Evolutionary conservation across 2,797 vertebrate species (phyloP).

Genomic region (Clarias pachynema): DNA sequence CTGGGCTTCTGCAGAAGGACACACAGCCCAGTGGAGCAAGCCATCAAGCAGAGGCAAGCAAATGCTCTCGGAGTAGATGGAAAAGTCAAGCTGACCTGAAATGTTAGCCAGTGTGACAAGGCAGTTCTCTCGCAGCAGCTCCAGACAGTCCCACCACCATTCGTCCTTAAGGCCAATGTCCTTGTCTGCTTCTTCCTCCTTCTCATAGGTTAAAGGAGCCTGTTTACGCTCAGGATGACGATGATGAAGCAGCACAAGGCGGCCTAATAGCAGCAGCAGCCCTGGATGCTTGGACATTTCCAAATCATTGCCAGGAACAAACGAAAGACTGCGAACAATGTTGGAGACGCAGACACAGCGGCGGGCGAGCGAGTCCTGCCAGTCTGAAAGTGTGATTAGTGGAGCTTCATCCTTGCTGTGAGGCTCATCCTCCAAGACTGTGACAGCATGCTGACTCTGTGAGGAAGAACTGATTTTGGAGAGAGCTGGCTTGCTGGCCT

Average conservation of each 20-base stretch:
- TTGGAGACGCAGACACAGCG: conserved; percentile 98
- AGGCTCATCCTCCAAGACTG: conserved; percentile 95
- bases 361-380: conserved; percentile 95
- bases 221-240: conserved; percentile 96
- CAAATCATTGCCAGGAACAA: conserved; percentile 95
- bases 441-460: conserved; percentile 70
- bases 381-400: conserved; percentile 88
- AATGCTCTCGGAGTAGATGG: conserved; percentile 95
- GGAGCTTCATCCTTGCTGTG: conserved; percentile 98
- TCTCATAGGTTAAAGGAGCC: conserved; percentile 94
- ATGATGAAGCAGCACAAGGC: conserved; percentile 93
- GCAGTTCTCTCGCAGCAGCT: conserved; percentile 94
- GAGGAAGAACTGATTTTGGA: conserved; percentile 22
- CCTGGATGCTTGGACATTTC: conserved; percentile 98
- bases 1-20: conserved; percentile 97
- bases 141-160: conserved; percentile 99
- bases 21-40: conserved; percentile 97
- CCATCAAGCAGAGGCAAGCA: conserved; percentile 97
- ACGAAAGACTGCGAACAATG: conserved; percentile 96
- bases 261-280: conserved; percentile 91
- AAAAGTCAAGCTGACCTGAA: conserved; percentile 97
- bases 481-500: conserved; percentile 37
- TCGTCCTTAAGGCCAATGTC: conserved; percentile 92
- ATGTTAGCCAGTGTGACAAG: conserved; percentile 97
- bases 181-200: conserved; percentile 94